A percentile compares a stretch with the other conserved stretches of the same genome.
phyloP scores from a whole-genome alignment of 1,140 invertebrate species.

The Bombus waltoni region DNA sequence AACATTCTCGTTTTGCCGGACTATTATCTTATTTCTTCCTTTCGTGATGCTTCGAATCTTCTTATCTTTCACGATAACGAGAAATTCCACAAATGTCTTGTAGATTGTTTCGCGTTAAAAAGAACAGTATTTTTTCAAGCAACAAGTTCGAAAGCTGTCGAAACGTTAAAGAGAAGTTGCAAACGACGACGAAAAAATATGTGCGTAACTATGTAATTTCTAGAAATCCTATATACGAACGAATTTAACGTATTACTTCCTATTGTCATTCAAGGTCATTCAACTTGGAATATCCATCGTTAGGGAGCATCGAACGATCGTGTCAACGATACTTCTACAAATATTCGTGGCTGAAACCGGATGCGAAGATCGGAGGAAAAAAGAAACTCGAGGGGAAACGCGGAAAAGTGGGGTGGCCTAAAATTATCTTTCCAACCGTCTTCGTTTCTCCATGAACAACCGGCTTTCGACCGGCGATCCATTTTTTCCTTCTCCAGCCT shows the following conservation, averaged over 20 bases:
- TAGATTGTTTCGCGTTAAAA: background rate
- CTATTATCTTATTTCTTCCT: background rate
- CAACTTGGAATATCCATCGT: background rate
- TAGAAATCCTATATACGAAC: too few relatives aligned
- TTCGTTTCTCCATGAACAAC: background rate
- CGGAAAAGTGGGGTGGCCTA: conserved; percentile 57
- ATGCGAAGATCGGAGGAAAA: conserved; percentile 50
- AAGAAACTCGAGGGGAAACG: conserved; percentile 29
- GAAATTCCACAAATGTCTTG: background rate
- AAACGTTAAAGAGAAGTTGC: background rate
- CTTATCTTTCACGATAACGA: background rate
- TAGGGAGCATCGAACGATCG: background rate
- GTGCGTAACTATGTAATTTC: too few relatives aligned
- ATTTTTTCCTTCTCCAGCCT: background rate
- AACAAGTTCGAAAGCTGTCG: background rate
- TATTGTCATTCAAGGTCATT: too few relatives aligned
- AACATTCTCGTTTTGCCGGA: background rate
- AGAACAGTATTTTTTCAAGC: background rate
- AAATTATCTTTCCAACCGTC: conserved; percentile 50
- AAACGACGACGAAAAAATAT: background rate
- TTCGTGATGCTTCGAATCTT: background rate
- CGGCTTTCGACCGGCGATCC: background rate
- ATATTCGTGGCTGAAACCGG: conserved; percentile 39
- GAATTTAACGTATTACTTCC: too few relatives aligned
- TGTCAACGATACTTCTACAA: background rate